Conservation (phyloP, 2,888 invertebrate genomes). For the Ryuthela nishihirai region DNA sequence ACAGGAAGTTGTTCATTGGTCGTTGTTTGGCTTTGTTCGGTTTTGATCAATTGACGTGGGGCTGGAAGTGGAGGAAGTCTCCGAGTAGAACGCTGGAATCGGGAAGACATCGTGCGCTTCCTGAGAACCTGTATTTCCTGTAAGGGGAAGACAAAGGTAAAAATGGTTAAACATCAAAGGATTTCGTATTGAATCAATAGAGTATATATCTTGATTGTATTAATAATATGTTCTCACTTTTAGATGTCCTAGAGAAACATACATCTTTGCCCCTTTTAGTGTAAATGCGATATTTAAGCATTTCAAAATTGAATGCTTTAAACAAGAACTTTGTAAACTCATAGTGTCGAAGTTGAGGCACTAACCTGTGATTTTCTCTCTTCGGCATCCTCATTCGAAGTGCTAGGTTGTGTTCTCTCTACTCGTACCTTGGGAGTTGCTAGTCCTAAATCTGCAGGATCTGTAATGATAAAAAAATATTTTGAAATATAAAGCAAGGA, state of each 20-base stretch:
- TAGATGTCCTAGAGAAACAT: no score
- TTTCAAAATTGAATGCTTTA: no score
- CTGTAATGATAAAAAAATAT: not conserved
- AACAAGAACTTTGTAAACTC: no score
- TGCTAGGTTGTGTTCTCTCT: not conserved
- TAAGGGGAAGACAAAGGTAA: not conserved
- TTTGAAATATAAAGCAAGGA: no score
- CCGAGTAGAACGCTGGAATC: conserved; percentile 18
- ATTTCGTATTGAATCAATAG: not conserved
- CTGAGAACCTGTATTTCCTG: conserved; percentile 26
- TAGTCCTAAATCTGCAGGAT: conserved; percentile 25
- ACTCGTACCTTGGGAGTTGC: not conserved
- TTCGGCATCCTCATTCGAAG: no score
- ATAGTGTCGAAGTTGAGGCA: no score
- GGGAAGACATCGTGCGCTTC: conserved; percentile 23
- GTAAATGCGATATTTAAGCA: no score
- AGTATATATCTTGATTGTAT: not conserved
- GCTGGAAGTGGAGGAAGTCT: conserved; percentile 15
- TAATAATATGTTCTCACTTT: not conserved
- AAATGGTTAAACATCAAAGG: not conserved
- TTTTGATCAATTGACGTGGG: conserved; percentile 2
- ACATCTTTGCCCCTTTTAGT: no score
- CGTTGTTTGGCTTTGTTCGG: conserved; percentile 8
- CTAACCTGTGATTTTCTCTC: no score
- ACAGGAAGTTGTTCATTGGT: conserved; percentile 16